These are phyloP conservation scores for Otolemur garnettii DNA, from an alignment of 2,113 vertebrate species.

Conservation along the genomic window DNA sequence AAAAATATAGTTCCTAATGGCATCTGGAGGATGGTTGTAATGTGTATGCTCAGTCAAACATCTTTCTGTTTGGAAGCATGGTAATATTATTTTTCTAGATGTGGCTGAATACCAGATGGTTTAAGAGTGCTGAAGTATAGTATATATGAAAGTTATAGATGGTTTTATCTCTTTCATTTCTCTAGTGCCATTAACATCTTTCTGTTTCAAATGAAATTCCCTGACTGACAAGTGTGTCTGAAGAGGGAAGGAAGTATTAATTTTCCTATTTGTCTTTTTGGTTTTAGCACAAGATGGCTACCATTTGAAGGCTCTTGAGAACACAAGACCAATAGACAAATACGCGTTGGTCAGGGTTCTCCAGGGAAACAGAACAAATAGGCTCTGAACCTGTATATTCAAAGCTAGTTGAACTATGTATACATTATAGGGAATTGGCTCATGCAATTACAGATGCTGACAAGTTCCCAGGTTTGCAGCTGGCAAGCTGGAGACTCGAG, in stretches of 20 bases:
- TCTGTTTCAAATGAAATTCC: background rate
- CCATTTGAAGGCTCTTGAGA: background rate
- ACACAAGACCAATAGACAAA: background rate
- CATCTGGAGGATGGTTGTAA: background rate
- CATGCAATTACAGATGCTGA: background rate
- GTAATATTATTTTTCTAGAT: background rate
- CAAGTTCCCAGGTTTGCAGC: background rate
- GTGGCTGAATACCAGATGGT: background rate
- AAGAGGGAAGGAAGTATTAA: background rate
- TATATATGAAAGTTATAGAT: background rate
- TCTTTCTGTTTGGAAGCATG: background rate
- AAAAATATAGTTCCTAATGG: background rate
- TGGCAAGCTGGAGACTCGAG: background rate
- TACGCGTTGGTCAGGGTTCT: background rate
- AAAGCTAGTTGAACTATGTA: background rate
- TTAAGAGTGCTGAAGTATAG: background rate
- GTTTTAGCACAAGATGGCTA: conserved; percentile 17
- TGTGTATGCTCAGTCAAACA: background rate
- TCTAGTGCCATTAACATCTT: background rate
- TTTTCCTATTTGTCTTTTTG: background rate
- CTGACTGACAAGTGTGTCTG: background rate
- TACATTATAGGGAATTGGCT: background rate
- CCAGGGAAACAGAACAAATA: background rate
- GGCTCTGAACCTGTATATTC: background rate
- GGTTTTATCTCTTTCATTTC: background rate